Conservation (phyloP, 2,888 invertebrate genomes). For the Clivina fossor region DNA sequence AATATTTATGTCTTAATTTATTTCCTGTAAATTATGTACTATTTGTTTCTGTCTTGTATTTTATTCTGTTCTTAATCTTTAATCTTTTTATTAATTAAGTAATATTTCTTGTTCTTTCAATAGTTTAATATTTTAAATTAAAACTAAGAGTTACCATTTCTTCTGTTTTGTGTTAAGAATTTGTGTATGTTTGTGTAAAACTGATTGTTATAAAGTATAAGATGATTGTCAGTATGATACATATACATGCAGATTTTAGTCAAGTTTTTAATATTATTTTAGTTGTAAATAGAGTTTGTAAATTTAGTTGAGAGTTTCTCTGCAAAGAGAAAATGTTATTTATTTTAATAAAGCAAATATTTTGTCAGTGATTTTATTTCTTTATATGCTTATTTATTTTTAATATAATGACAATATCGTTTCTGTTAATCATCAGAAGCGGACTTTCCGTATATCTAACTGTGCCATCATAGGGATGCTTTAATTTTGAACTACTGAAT, state of each 20-base stretch:
- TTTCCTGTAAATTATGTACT: constrained; percentile 9
- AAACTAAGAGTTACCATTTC: constrained; percentile 27
- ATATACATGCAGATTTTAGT: constrained; percentile 23
- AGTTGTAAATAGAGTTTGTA: constrained; percentile 24
- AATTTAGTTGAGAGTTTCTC: constrained; percentile 23
- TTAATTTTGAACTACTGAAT: no score
- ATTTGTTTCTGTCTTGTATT: constrained; percentile 3
- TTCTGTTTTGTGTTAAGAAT: constrained; percentile 2
- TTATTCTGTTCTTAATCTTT: neutral
- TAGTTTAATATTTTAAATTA: no score
- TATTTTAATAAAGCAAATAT: constrained; percentile 31
- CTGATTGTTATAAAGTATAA: neutral
- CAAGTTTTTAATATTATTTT: constrained; percentile 27
- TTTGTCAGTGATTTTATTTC: constrained; percentile 14
- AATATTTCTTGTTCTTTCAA: no score
- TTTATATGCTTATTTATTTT: no score
- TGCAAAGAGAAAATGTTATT: constrained; percentile 24
- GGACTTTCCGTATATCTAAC: no score
- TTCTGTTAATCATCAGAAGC: no score
- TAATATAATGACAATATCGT: no score
- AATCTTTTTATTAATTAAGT: constrained; percentile 4
- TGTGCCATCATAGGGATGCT: no score
- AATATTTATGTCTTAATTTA: constrained; percentile 17
- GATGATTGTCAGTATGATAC: constrained; percentile 3
- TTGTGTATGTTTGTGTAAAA: constrained; percentile 6